These are phyloP conservation scores for Ormyrus nitidulus DNA, from an alignment of 2,888 invertebrate genomes.

Conservation along the genomic window DNA sequence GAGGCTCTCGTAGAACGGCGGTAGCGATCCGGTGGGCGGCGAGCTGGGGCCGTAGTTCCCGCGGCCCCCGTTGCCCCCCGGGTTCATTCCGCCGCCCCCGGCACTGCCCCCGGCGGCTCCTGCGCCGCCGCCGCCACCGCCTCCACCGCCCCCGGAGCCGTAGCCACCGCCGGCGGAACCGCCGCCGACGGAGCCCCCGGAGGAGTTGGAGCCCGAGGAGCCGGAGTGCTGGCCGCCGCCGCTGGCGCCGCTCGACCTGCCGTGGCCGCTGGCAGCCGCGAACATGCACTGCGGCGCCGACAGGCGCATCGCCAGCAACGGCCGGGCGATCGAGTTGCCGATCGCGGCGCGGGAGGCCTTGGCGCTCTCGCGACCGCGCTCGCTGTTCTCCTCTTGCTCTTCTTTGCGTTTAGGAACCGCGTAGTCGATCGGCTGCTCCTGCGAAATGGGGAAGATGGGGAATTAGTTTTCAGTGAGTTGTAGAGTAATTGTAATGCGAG, in stretches of 20 bases:
- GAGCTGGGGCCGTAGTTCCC: constrained; percentile 92
- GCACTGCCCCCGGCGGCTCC: constrained; percentile 78
- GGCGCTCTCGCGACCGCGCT: constrained; percentile 77
- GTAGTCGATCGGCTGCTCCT: constrained; percentile 93
- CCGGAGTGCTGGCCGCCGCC: constrained; percentile 61
- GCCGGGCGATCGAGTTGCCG: constrained; percentile 72
- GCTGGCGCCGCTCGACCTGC: constrained; percentile 79
- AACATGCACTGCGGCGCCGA: constrained; percentile 70
- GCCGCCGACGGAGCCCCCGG: constrained; percentile 78
- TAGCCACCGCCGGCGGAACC: constrained; percentile 77
- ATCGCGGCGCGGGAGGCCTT: constrained; percentile 68
- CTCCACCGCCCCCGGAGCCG: constrained; percentile 73
- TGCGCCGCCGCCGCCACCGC: constrained; percentile 76
- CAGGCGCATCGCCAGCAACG: constrained; percentile 71
- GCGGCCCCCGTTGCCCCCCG: constrained; percentile 85
- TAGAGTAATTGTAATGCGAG: no score
- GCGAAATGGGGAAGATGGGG: constrained; percentile 64
- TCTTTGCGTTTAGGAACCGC: constrained; percentile 89
- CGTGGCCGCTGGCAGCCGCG: constrained; percentile 85
- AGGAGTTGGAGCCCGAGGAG: constrained; percentile 60
- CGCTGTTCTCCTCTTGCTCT: constrained; percentile 73
- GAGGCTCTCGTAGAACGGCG: constrained; percentile 92
- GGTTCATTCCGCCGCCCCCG: constrained; percentile 86
- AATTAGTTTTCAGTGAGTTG: no score
- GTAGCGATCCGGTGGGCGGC: constrained; percentile 90